These are phyloP conservation scores for Achroia grisella DNA, from an alignment of 1,140 invertebrate genomes.

Conservation along the genomic window DNA sequence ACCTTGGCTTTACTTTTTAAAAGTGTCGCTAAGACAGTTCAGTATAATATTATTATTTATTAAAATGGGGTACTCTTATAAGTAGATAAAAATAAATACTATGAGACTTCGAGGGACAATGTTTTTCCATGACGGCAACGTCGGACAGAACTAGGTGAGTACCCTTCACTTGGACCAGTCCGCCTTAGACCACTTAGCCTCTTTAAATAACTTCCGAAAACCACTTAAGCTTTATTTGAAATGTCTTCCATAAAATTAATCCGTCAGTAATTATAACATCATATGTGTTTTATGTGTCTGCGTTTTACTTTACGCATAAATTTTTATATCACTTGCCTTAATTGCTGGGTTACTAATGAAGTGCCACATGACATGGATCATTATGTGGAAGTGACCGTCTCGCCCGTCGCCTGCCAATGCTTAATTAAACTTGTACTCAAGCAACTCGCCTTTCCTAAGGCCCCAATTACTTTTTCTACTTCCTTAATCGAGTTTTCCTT, in stretches of 20 bases:
- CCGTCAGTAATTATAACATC: conserved; percentile 3
- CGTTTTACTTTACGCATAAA: conserved; percentile 1
- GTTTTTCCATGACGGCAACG: neutral
- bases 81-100: neutral
- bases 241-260: conserved; percentile 8
- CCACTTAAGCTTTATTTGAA: conserved; percentile 9
- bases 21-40: no score
- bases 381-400: neutral
- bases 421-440: conserved; percentile 38
- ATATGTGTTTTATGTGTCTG: conserved; percentile 6
- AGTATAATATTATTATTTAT: neutral
- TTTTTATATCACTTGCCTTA: neutral
- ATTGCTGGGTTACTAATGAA: neutral
- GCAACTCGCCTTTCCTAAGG: conserved; percentile 20
- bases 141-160: conserved; percentile 10
- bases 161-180: conserved; percentile 1
- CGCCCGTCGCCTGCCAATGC: conserved; percentile 13
- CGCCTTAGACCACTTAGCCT: conserved; percentile 10
- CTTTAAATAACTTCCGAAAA: conserved; percentile 17
- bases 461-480: conserved; percentile 45
- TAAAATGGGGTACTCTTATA: neutral
- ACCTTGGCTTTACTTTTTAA: no score
- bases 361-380: neutral
- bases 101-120: conserved; percentile 1
- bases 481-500: conserved; percentile 53